phyloP scores from a whole-genome alignment of 2,888 invertebrate genomes.

The Lottia gigantea region DNA sequence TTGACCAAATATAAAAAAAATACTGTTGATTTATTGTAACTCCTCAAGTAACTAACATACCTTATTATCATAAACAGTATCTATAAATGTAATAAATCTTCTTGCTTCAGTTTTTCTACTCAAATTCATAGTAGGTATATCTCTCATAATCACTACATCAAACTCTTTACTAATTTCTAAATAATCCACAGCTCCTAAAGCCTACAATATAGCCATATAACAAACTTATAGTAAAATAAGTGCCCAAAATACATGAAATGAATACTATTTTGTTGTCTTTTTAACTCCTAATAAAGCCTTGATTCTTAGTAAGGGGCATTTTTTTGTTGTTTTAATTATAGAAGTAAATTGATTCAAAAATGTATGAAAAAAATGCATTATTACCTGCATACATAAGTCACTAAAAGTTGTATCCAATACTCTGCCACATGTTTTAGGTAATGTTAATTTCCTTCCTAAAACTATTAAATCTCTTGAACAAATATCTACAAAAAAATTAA shows the following conservation, averaged over 20 bases:
- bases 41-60: constrained; percentile 69
- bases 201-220: constrained; percentile 71
- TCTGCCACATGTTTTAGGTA: constrained; percentile 90
- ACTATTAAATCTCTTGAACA: constrained; percentile 84
- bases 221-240: no score
- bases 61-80: constrained; percentile 94
- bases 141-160: constrained; percentile 91
- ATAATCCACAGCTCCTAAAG: constrained; percentile 95
- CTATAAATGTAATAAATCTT: constrained; percentile 95
- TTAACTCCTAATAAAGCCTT: no score
- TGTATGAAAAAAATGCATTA: no score
- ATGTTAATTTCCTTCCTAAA: constrained; percentile 87
- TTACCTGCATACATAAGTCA: constrained; percentile 90
- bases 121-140: constrained; percentile 86
- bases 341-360: no score
- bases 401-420: constrained; percentile 88
- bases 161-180: constrained; percentile 91
- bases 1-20: no score
- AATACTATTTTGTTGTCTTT: no score
- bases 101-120: constrained; percentile 86
- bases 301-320: no score
- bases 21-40: no score
- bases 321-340: no score
- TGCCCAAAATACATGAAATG: no score
- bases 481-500: constrained; percentile 39